Percentiles rank a stretch among this genome's conserved stretches.
These are phyloP conservation scores for Sebastes nivosus DNA, from an alignment of 2,797 vertebrate species.

Conservation along the genomic window DNA sequence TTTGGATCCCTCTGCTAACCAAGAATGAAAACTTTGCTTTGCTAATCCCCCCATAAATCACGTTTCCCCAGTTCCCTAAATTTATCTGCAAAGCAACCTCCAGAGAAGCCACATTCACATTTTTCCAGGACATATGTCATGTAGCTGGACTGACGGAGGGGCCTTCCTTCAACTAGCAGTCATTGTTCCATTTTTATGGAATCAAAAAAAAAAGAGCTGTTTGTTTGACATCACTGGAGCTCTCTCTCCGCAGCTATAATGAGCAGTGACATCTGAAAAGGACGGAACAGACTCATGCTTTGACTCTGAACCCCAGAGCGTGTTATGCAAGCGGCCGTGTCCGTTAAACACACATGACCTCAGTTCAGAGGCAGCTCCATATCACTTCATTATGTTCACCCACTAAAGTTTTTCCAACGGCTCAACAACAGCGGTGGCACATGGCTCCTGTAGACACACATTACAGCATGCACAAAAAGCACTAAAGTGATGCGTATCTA, in stretches of 20 bases:
- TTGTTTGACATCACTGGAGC: conserved; percentile 40
- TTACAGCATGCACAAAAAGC: not conserved
- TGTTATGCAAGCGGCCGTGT: conserved; percentile 31
- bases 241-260: conserved; percentile 50
- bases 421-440: conserved; percentile 11
- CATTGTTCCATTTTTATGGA: conserved; percentile 37
- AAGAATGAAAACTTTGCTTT: not conserved
- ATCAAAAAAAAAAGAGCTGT: conserved; percentile 23
- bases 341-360: conserved; percentile 55
- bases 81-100: conserved; percentile 21
- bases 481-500: not conserved
- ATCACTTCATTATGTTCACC: conserved; percentile 45
- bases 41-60: conserved; percentile 26
- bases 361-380: conserved; percentile 29
- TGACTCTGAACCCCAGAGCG: conserved; percentile 18
- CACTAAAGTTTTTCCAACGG: conserved; percentile 20
- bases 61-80: conserved; percentile 8
- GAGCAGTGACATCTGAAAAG: conserved; percentile 21
- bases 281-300: conserved; percentile 41
- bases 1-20: not conserved
- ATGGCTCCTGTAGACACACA: conserved; percentile 14
- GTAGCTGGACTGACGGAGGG: conserved; percentile 12
- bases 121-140: conserved; percentile 44
- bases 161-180: conserved; percentile 10
- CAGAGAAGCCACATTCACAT: conserved; percentile 23